These are phyloP conservation scores for Coturnix japonica DNA, from an alignment of 2,113 vertebrate genomes.

Conservation along the genomic window DNA sequence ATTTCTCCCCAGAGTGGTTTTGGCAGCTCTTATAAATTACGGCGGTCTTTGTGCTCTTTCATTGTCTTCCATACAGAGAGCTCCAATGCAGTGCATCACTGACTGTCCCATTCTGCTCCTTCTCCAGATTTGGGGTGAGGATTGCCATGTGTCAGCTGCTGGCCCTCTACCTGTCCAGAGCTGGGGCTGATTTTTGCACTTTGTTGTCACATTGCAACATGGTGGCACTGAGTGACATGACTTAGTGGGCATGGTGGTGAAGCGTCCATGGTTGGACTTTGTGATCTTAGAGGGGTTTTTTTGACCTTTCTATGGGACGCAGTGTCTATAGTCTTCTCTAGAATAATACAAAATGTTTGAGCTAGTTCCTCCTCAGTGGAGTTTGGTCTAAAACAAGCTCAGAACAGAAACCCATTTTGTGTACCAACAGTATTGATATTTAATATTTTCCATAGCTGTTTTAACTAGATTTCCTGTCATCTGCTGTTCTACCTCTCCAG, in stretches of 20 bases:
- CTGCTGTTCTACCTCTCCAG: background rate
- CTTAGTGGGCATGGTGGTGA: too few species aligned
- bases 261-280: too few species aligned
- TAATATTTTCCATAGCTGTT: background rate
- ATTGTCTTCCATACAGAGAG: background rate
- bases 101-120: background rate
- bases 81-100: background rate
- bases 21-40: background rate
- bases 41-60: background rate
- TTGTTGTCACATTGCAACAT: background rate
- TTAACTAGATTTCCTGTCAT: background rate
- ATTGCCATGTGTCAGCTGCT: background rate
- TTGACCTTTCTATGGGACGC: too few species aligned
- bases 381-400: background rate
- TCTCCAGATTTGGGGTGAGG: background rate
- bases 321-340: background rate
- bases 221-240: too few species aligned
- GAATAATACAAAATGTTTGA: background rate
- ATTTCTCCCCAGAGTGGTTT: background rate
- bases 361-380: background rate
- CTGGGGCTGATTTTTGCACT: background rate
- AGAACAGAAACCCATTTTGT: background rate
- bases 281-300: too few species aligned
- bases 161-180: background rate
- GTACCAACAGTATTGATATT: background rate